Evolutionary conservation across 2,888 invertebrate species (phyloP).

Genomic region (Homarus gammarus): DNA sequence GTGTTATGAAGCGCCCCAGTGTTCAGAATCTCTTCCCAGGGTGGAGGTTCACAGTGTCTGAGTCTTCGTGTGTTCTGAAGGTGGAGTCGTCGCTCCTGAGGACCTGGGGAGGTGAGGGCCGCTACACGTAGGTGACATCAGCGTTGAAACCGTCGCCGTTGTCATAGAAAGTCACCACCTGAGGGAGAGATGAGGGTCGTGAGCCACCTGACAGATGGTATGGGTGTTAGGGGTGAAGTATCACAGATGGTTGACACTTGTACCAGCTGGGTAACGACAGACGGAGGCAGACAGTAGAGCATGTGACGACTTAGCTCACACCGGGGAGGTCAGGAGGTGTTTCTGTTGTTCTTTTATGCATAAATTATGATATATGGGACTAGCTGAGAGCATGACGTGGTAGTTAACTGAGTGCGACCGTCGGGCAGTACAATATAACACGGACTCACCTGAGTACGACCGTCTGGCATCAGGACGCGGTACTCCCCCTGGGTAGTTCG

Average conservation of each 20-base stretch:
- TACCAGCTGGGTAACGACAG: neutral
- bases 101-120: too few species aligned
- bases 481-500: constrained; percentile 64
- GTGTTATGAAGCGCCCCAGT: neutral
- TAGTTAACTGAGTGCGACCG: neutral
- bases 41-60: too few species aligned
- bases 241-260: neutral
- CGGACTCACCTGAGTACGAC: constrained; percentile 61
- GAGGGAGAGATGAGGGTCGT: neutral
- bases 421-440: neutral
- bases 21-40: neutral
- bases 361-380: neutral
- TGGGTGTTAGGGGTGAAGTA: neutral
- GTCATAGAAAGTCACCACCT: constrained; percentile 71
- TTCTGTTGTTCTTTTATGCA: neutral
- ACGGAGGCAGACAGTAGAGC: neutral
- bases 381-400: neutral
- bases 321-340: neutral
- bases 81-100: too few species aligned
- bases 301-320: neutral
- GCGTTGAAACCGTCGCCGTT: constrained; percentile 67
- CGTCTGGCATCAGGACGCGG: constrained; percentile 70
- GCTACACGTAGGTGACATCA: constrained; percentile 60
- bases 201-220: neutral
- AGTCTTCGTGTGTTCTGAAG: neutral